Evolutionary conservation across 2,113 vertebrate species (phyloP).

Genomic region (Empidonax alnorum): DNA sequence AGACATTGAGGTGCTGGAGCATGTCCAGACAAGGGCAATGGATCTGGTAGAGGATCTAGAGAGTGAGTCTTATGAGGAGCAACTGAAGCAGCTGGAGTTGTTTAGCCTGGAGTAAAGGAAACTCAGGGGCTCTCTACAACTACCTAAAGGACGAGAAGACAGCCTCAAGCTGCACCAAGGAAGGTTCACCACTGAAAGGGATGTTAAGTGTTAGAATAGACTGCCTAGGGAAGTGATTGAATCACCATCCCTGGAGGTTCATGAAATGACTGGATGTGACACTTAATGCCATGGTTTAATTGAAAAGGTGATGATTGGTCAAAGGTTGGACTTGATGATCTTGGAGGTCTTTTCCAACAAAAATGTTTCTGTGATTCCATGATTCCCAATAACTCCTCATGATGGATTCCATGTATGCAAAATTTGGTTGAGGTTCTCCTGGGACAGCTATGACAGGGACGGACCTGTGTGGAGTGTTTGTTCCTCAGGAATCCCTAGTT

Average conservation of each 20-base stretch:
- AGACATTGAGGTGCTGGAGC: background rate
- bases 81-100: background rate
- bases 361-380: background rate
- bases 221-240: background rate
- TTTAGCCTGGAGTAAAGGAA: background rate
- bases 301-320: background rate
- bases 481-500: background rate
- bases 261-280: background rate
- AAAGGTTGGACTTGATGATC: background rate
- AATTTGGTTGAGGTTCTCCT: background rate
- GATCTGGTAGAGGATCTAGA: background rate
- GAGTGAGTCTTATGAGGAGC: background rate
- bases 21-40: background rate
- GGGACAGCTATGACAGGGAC: background rate
- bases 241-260: background rate
- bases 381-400: background rate
- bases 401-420: background rate
- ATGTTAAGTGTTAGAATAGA: background rate
- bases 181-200: background rate
- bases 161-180: background rate
- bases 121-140: background rate
- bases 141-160: background rate
- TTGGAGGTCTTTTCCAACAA: background rate
- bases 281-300: background rate
- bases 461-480: background rate